These are phyloP conservation scores for Heliconius eleuchia DNA, from an alignment of 1,140 invertebrate genomes.

Conservation along the genomic window DNA sequence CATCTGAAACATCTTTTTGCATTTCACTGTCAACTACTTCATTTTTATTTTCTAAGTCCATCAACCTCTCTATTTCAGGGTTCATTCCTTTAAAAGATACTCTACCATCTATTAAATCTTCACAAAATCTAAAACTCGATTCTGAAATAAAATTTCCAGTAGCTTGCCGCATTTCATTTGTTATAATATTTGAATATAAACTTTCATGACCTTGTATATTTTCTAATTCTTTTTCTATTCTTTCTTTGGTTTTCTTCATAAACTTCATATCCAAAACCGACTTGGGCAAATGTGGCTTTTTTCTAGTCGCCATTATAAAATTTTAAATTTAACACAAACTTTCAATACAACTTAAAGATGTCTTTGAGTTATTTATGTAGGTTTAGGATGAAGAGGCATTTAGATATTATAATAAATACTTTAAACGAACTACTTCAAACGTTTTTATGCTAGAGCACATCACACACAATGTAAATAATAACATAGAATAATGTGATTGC, in stretches of 20 bases:
- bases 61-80: constrained; percentile 90
- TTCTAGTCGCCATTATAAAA: constrained; percentile 45
- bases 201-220: constrained; percentile 86
- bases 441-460: too few relatives aligned
- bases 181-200: constrained; percentile 85
- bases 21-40: constrained; percentile 67
- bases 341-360: not conserved
- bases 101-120: constrained; percentile 89
- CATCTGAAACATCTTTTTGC: constrained; percentile 86
- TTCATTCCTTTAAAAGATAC: constrained; percentile 95
- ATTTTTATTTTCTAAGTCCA: constrained; percentile 81
- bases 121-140: constrained; percentile 88
- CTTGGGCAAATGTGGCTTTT: constrained; percentile 83
- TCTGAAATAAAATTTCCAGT: constrained; percentile 87
- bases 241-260: constrained; percentile 94
- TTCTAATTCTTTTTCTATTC: constrained; percentile 88
- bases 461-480: too few relatives aligned
- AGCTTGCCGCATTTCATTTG: constrained; percentile 82
- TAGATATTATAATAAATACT: not conserved
- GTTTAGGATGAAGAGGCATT: not conserved
- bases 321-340: not conserved
- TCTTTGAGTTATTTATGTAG: not conserved
- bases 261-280: constrained; percentile 91
- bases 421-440: too few relatives aligned
- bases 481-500: too few relatives aligned